These are phyloP conservation scores for Trachops cirrhosus DNA, from an alignment of 2,797 vertebrate species.

Conservation along the genomic window DNA sequence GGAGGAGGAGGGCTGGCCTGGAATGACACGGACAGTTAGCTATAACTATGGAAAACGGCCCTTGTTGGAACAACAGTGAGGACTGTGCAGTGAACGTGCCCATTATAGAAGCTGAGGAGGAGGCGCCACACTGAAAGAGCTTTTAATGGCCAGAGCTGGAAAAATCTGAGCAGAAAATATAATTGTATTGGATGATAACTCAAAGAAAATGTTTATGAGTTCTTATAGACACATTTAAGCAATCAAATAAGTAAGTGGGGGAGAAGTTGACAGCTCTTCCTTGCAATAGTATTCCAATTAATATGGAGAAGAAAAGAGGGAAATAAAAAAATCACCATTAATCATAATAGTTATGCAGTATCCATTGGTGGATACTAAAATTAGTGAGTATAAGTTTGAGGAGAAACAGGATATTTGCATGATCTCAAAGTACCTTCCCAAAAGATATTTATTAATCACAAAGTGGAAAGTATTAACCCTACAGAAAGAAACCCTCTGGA, in stretches of 20 bases:
- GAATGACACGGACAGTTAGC: neutral
- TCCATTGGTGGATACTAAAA: neutral
- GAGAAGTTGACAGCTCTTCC: neutral
- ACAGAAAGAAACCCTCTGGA: neutral
- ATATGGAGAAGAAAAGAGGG: neutral
- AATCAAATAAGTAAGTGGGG: neutral
- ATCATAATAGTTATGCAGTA: neutral
- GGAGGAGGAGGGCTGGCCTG: neutral
- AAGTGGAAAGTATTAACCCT: neutral
- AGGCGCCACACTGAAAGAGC: neutral
- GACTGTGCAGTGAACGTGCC: neutral
- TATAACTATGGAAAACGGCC: neutral
- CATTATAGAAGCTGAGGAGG: neutral
- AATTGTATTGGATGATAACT: neutral
- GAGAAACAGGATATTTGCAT: neutral
- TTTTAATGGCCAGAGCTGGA: neutral
- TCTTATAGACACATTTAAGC: neutral
- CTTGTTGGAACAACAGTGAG: neutral
- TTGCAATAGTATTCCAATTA: neutral
- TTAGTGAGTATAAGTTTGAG: neutral
- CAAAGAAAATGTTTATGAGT: neutral
- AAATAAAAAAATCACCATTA: neutral
- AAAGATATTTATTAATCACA: neutral
- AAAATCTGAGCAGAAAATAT: neutral
- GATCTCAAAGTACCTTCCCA: neutral